phyloP scores from a whole-genome alignment of 2,797 vertebrate species.

The Dermochelys coriacea region DNA sequence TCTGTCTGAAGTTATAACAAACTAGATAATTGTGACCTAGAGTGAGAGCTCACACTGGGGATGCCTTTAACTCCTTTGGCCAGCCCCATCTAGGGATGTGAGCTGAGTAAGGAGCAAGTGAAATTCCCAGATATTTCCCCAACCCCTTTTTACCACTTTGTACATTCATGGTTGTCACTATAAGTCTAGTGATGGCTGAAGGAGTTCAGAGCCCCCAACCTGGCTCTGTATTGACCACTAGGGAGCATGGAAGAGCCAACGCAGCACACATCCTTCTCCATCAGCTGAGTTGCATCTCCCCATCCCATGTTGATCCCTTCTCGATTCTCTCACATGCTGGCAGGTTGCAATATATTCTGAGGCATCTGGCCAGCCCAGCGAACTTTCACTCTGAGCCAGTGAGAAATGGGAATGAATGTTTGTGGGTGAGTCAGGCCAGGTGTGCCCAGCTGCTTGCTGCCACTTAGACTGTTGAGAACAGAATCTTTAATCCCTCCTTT shows the following conservation, averaged over 20 bases:
- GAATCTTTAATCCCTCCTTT: constrained; percentile 24
- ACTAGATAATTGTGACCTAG: background rate
- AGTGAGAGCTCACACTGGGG: background rate
- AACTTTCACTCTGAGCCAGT: constrained; percentile 46
- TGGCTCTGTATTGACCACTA: constrained; percentile 58
- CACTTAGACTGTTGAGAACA: background rate
- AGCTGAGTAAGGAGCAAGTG: background rate
- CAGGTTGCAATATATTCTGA: constrained; percentile 21
- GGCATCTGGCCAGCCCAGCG: constrained; percentile 57
- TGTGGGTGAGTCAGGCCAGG: constrained; percentile 27
- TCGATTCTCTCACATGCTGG: constrained; percentile 35
- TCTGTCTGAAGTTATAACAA: background rate
- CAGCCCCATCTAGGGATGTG: background rate
- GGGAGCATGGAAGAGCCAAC: constrained; percentile 72
- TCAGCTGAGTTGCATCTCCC: constrained; percentile 1
- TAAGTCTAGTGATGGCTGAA: background rate
- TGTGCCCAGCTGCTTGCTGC: constrained; percentile 35
- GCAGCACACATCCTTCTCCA: background rate
- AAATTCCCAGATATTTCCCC: background rate
- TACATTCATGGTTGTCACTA: background rate
- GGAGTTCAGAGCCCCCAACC: constrained; percentile 20
- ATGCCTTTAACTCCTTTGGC: background rate
- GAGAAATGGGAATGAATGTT: background rate
- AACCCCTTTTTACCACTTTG: background rate
- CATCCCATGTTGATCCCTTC: constrained; percentile 4